Base-by-base conservation (phyloP, 1,140 invertebrate genomes). In the Tetramorium simillimum region DNA sequence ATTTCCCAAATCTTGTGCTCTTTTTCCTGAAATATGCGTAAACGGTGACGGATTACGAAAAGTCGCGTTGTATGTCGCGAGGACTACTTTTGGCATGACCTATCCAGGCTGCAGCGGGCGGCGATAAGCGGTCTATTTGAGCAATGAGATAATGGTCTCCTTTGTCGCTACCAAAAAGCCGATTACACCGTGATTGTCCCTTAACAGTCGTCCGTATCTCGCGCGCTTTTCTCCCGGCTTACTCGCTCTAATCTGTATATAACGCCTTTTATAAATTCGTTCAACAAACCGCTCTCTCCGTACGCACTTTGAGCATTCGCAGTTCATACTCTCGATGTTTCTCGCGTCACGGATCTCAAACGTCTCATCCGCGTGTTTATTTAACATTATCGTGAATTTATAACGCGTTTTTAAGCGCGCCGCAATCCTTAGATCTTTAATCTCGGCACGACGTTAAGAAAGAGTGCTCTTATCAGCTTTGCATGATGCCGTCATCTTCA, bases 81-180 rank as follows among this genome's bases (percentile, higher is more conserved):
- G 40, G 40, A 60, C 28, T 56, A 75, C 78, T 87, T 90, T 88
- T 89, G 75, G n/a, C 58, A 33, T 43, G 43, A 43, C 80, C 82
- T 90, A 85, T 91, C 82, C 81, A 72, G 85, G 72, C 86, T 82
- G 75, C 62, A 63, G 85, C 46, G 51, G 80, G 73, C 86, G 63
- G 87, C 86, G 91, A 93, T 92, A 90, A 88, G 67, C 88, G 67
- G 87, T 92, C 89, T 94, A 92, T 93, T 93, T 94, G 89, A 91
- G 77, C 93, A 93, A 93, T 90, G 85, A 93, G 93, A 94, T 94
- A 94, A 94, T 94, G 81, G 90, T 67, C 85, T 85, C 33, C 91
- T 93, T 93, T 93, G 92, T 92, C 81, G 67, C 90, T 89, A 92
- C 91, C 90, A 87, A 93, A 94, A 93, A 93, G 92, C 92, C 87